Percentiles rank a stretch among this genome's conserved stretches.
Evolutionary conservation across 2,797 vertebrate species (phyloP).

Genomic region (Gymnothorax reevesii): DNA sequence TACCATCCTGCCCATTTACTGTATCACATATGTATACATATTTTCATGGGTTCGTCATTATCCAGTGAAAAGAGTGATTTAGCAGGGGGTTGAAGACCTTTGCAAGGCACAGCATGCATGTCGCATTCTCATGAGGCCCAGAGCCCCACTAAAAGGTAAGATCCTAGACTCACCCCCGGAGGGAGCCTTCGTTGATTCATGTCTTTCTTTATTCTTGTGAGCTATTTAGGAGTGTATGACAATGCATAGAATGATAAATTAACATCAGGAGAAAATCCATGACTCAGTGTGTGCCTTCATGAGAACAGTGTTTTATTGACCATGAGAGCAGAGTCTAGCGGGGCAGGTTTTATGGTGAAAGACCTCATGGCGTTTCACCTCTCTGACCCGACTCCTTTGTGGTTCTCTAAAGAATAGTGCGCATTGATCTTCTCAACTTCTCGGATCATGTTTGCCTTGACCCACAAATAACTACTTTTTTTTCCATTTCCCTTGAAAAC

Average conservation of each 20-base stretch:
- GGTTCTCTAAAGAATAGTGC: conserved; percentile 30
- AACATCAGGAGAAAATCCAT: conserved; percentile 42
- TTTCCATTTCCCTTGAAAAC: neutral
- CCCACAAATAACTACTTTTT: conserved; percentile 35
- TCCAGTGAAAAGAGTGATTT: too few relatives aligned
- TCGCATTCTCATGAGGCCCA: too few relatives aligned
- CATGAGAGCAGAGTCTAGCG: conserved; percentile 24
- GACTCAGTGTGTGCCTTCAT: conserved; percentile 31
- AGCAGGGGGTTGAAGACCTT: too few relatives aligned
- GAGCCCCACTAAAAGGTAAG: too few relatives aligned
- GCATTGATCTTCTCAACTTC: conserved; percentile 38
- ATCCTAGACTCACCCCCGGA: too few relatives aligned
- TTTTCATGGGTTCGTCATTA: too few relatives aligned
- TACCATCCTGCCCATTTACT: too few relatives aligned
- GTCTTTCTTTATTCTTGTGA: neutral
- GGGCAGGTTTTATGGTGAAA: conserved; percentile 43
- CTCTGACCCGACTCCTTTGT: conserved; percentile 39
- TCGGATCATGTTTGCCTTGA: conserved; percentile 29
- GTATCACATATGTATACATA: too few relatives aligned
- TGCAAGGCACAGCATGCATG: too few relatives aligned
- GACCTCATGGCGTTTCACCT: conserved; percentile 39
- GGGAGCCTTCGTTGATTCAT: neutral
- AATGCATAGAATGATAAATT: conserved; percentile 14
- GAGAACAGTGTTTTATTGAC: conserved; percentile 36
- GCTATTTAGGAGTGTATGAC: neutral